A percentile compares a stretch with the other conserved stretches of the same genome.
These are phyloP conservation scores for Melanostoma scalare DNA, from an alignment of 2,888 invertebrate genomes.

Conservation along the genomic window DNA sequence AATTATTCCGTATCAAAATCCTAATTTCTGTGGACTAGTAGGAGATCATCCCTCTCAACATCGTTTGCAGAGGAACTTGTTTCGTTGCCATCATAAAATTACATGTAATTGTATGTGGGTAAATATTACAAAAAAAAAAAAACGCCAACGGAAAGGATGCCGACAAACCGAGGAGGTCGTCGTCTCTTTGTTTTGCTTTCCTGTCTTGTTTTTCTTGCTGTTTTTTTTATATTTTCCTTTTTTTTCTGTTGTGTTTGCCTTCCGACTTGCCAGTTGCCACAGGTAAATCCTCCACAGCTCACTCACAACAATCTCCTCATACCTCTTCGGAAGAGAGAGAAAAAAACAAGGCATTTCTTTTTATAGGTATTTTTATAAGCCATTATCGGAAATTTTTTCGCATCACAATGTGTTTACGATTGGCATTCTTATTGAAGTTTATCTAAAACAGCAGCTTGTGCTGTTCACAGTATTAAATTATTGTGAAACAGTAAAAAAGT, in stretches of 20 bases:
- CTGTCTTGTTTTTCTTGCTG: conserved; percentile 56
- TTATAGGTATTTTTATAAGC: conserved; percentile 72
- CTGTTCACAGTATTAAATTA: conserved; percentile 65
- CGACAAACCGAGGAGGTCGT: conserved; percentile 64
- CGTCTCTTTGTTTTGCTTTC: conserved; percentile 60
- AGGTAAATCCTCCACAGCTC: conserved; percentile 27
- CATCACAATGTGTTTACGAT: conserved; percentile 70
- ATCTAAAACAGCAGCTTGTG: conserved; percentile 69
- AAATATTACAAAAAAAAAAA: conserved; percentile 60
- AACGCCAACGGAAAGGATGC: conserved; percentile 64
- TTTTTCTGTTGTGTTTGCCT: conserved; percentile 33
- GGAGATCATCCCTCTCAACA: conserved; percentile 64
- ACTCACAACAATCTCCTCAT: not conserved
- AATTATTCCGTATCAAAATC: too few species aligned
- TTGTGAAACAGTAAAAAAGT: conserved; percentile 50
- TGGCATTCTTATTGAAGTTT: conserved; percentile 71
- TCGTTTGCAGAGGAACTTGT: conserved; percentile 54
- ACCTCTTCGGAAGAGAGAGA: not conserved
- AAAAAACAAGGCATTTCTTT: conserved; percentile 63
- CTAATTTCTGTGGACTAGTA: too few species aligned
- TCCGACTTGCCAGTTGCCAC: conserved; percentile 55
- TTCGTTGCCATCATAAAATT: conserved; percentile 69
- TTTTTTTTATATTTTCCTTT: conserved; percentile 13
- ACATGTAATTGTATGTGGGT: conserved; percentile 72
- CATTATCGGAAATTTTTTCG: conserved; percentile 69